Evolutionary conservation across 2,888 invertebrate genomes (phyloP), one percentile per base, ranked within the genome.

Genomic region (Lomographa bimaculata): DNA sequence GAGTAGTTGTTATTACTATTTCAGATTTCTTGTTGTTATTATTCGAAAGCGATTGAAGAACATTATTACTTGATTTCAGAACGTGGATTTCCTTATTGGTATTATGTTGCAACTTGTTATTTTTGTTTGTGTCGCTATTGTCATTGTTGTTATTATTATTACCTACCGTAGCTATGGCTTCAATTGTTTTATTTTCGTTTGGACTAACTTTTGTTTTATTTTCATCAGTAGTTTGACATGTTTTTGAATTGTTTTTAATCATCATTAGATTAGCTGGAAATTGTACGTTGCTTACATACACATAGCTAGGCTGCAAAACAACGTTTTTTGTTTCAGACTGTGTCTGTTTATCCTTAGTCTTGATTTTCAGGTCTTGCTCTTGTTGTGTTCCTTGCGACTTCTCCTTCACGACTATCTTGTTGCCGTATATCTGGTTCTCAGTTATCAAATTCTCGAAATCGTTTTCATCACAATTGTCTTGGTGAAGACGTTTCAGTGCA

Each of bases 401-500:
- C 79, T 90, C 89, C 81, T 90, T 90, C 73, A 90, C 87, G 73
- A 90, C 89, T 74, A 90, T 90, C 72, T 90, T 90, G 54, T 90
- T 89, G 51, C 89, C 89, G 59, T 89, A 90, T 46, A 90, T 90
- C 73, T 90, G 89, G 69, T 90, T 90, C 64, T 90, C 89, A 11
- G 90, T 89, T 24, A 90, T 90, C 54, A 90, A 73, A 67, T 90
- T 90, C 57, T 90, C 90, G 59, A 90, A 90, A 62, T 90, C 90
- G 42, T 89, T 86, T 60, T 89, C 89, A 54, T 90, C 89, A 50
- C 79, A 80, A 54, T 85, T 83, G 32, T 89, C 89, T 45, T 89
- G 89, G 50, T 87, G 89, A 45, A 85, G 65, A 24, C 87, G 68
- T 64, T 90, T 90, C 28, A 89, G 63, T 21, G 90, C 79, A 5